Base-by-base conservation (phyloP, 2,888 invertebrate species). In the Pediacus dermestoides region DNA sequence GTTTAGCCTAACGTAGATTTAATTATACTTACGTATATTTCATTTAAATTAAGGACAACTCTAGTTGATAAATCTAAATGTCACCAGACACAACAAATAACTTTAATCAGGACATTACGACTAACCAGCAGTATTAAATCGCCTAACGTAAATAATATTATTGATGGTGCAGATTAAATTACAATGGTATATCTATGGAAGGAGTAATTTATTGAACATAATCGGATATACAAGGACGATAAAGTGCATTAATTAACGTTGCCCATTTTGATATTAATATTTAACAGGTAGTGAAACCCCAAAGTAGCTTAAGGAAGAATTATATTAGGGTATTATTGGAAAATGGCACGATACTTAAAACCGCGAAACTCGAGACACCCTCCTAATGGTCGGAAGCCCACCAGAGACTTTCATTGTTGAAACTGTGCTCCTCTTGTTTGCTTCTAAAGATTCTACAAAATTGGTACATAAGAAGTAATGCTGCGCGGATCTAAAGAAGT, bases 281-380 rank as follows among this genome's bases (percentile, higher is more conserved):
- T 44, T 42, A 48, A 37, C 48, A 32, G 40, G 36, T 39, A 39
- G 42, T 34, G 42, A 36, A 38, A 40, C 47, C 34, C 27, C 33
- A 47, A 47, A 44, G 44, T 37, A 37, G 44, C 44, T 42, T 48
- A 42, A 16, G 26, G 42, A 45, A 45, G 48, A 44, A 45, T 40
- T 44, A 47, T 44, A 37, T 18, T n/a, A 28, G 41, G 44, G 46
- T 30, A 41, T 40, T 44, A 42, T 44, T 41, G 42, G 39, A 40
- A 42, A 44, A 42, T 34, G 39, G 34, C 32, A 32, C 30, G 42
- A 37, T 36, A 47, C 44, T 42, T 27, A 36, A 32, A 36, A 31
- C 40, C 36, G 36, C 40, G 40, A 36, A 36, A 40, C 27, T 40
- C 28, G 40, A 40, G 40, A 27, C 39, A 30, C 35, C 40, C 40